Percentiles rank a stretch among this genome's conserved stretches.
These are phyloP conservation scores for Lasioglossum calceatum DNA, from an alignment of 2,888 invertebrate species.

Conservation along the genomic window DNA sequence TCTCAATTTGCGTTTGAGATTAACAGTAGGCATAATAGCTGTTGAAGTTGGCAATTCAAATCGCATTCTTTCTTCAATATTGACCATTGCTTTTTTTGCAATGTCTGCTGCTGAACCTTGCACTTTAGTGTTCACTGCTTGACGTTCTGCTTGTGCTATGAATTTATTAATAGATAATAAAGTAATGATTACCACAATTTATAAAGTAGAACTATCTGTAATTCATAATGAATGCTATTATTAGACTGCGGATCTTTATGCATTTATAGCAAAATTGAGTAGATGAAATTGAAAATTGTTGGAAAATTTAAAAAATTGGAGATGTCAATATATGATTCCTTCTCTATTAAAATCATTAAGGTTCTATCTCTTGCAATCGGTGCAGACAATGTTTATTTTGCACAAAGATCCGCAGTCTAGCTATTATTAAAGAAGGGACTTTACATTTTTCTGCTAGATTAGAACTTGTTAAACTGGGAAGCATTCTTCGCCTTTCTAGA, in stretches of 20 bases:
- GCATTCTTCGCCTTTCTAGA: constrained; percentile 90
- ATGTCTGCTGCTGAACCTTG: constrained; percentile 99
- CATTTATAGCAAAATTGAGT: too few relatives aligned
- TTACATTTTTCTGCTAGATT: constrained; percentile 87
- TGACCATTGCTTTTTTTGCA: constrained; percentile 95
- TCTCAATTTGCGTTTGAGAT: constrained; percentile 72
- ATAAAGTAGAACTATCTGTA: not conserved
- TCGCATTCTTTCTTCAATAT: constrained; percentile 88
- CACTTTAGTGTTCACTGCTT: constrained; percentile 97
- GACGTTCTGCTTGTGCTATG: constrained; percentile 92
- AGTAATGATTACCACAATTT: not conserved
- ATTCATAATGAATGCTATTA: not conserved
- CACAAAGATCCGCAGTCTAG: not conserved
- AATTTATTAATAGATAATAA: not conserved
- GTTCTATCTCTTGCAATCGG: too few relatives aligned
- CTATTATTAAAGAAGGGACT: constrained; percentile 64
- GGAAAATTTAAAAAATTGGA: too few relatives aligned
- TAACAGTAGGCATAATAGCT: constrained; percentile 70
- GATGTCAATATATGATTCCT: too few relatives aligned
- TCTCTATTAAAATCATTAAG: too few relatives aligned
- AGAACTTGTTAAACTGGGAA: constrained; percentile 90
- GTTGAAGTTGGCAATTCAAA: constrained; percentile 82
- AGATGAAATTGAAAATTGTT: too few relatives aligned
- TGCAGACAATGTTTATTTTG: too few relatives aligned
- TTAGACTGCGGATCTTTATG: not conserved